A percentile compares a stretch with the other conserved stretches of the same genome.
These are phyloP conservation scores for Fistularia tabacaria DNA, from an alignment of 2,797 vertebrate species.

Conservation along the genomic window DNA sequence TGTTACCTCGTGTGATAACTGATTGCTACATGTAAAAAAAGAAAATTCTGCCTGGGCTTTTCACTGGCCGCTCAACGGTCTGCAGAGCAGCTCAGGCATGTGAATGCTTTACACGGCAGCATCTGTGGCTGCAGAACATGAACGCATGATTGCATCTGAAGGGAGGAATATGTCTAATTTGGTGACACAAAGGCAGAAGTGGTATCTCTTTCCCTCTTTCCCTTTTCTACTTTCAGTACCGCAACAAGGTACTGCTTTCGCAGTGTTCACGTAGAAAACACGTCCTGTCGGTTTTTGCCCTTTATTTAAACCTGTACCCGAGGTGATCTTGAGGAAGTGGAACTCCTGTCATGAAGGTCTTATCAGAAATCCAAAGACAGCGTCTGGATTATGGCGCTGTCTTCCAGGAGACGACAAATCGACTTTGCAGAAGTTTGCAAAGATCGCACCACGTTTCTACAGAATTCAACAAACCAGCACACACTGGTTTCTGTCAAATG, in stretches of 20 bases:
- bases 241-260: slow-evolving; percentile 18
- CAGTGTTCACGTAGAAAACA: slow-evolving; percentile 7
- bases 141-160: slow-evolving; percentile 35
- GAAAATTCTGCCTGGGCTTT: background rate
- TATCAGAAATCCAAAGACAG: background rate
- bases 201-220: slow-evolving; percentile 42
- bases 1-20: slow-evolving; percentile 10
- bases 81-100: slow-evolving; percentile 11
- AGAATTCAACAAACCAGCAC: background rate
- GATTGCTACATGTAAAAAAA: slow-evolving; percentile 9
- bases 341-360: background rate
- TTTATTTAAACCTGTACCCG: background rate
- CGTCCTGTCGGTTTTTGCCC: background rate
- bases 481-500: no score
- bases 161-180: slow-evolving; percentile 22
- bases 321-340: no score
- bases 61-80: background rate
- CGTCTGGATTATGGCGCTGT: background rate
- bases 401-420: background rate
- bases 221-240: slow-evolving; percentile 24
- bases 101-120: slow-evolving; percentile 11
- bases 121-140: slow-evolving; percentile 33
- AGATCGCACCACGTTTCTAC: background rate
- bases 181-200: slow-evolving; percentile 46
- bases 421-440: slow-evolving; percentile 1